These are phyloP conservation scores for Triplophysa siluroides DNA, from an alignment of 2,113 vertebrate species.

Conservation along the genomic window DNA sequence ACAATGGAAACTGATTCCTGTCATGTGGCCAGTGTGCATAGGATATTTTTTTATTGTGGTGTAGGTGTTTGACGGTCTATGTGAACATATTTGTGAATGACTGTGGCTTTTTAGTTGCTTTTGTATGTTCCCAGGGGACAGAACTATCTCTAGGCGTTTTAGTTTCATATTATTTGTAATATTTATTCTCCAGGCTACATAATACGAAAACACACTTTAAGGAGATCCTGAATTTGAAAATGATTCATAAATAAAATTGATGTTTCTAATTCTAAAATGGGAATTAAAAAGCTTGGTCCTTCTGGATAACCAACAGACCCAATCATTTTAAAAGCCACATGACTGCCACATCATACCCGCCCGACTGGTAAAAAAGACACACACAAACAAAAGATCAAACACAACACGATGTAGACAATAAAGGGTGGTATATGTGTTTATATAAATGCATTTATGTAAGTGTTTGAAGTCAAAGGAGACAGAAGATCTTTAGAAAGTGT, in stretches of 20 bases:
- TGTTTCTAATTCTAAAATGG: no score
- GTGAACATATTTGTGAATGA: slow-evolving; percentile 12
- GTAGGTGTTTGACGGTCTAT: slow-evolving; percentile 31
- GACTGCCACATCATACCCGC: not conserved
- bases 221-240: no score
- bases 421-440: not conserved
- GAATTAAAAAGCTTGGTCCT: slow-evolving; percentile 12
- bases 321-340: slow-evolving; percentile 26
- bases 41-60: not conserved
- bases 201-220: no score
- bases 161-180: no score
- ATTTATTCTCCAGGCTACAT: no score
- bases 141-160: not conserved
- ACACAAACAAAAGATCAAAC: not conserved
- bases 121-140: not conserved
- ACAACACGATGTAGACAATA: not conserved
- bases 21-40: not conserved
- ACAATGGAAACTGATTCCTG: not conserved
- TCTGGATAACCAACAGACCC: not conserved
- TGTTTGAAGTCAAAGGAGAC: slow-evolving; percentile 26
- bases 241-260: no score
- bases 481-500: not conserved
- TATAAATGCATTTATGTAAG: not conserved
- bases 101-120: not conserved
- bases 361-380: not conserved